A percentile compares a stretch with the other conserved stretches of the same genome.
Conservation (phyloP, 2,113 vertebrate genomes). For the Athene cunicularia region DNA sequence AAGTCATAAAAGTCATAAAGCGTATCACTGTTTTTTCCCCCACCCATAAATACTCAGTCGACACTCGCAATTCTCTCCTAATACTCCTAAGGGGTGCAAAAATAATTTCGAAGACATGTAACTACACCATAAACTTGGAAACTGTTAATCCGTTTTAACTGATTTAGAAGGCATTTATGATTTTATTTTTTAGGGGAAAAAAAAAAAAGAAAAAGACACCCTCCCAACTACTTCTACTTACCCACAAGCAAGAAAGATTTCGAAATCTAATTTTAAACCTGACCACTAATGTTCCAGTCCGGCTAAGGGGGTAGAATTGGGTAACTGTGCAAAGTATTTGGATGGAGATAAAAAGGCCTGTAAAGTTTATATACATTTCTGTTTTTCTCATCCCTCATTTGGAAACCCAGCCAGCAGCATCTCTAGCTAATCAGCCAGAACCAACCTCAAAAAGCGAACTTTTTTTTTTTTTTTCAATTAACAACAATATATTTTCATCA, state of each 20-base stretch:
- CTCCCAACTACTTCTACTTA: neutral
- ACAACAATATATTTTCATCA: slow-evolving; percentile 35
- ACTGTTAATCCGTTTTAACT: slow-evolving; percentile 44
- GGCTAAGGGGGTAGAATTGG: neutral
- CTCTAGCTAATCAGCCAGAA: slow-evolving; percentile 9
- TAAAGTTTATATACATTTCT: slow-evolving; percentile 46
- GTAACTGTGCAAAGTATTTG: slow-evolving; percentile 1
- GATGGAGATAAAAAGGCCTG: slow-evolving; percentile 32
- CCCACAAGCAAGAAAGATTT: neutral
- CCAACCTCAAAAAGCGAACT: neutral
- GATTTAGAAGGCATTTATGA: neutral
- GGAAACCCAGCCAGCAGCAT: slow-evolving; percentile 37
- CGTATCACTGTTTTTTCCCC: neutral
- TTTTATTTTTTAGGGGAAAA: neutral
- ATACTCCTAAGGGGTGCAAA: slow-evolving; percentile 42
- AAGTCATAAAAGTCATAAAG: slow-evolving; percentile 72
- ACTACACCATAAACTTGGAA: slow-evolving; percentile 39
- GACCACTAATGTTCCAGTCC: neutral
- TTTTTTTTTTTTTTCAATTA: slow-evolving; percentile 1
- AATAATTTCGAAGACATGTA: slow-evolving; percentile 18
- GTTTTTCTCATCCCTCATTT: neutral
- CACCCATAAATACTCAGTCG: slow-evolving; percentile 27
- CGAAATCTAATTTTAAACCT: neutral
- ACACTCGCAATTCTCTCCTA: slow-evolving; percentile 30
- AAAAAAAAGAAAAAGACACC: neutral